These are phyloP conservation scores for Belgica antarctica DNA, from an alignment of 2,888 invertebrate genomes.

Conservation along the genomic window DNA sequence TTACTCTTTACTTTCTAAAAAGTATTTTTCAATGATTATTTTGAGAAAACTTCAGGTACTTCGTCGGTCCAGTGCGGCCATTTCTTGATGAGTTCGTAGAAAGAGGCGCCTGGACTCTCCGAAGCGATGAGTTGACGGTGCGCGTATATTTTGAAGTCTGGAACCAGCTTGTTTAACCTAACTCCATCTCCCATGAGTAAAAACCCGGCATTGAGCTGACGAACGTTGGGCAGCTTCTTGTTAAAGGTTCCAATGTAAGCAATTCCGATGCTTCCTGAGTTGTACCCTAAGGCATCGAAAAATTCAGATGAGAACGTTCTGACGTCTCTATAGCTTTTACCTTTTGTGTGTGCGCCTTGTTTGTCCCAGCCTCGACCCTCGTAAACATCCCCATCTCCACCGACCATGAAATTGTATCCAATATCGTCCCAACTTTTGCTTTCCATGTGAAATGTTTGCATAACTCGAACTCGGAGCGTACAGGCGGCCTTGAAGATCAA, in stretches of 20 bases:
- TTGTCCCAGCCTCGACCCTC: slow-evolving; percentile 72
- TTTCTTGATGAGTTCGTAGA: slow-evolving; percentile 63
- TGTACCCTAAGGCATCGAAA: slow-evolving; percentile 56
- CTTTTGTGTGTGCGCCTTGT: slow-evolving; percentile 68
- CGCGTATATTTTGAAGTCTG: slow-evolving; percentile 66
- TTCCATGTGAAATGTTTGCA: slow-evolving; percentile 71
- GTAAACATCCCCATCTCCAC: slow-evolving; percentile 74
- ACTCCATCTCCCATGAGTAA: slow-evolving; percentile 65
- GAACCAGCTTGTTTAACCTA: slow-evolving; percentile 59
- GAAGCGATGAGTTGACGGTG: slow-evolving; percentile 67
- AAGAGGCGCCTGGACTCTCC: slow-evolving; percentile 66
- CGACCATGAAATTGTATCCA: slow-evolving; percentile 74
- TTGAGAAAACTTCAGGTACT: background rate
- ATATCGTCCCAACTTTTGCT: slow-evolving; percentile 66
- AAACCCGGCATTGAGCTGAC: slow-evolving; percentile 62
- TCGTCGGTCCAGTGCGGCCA: slow-evolving; percentile 64
- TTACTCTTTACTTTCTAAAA: background rate
- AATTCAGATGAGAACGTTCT: background rate
- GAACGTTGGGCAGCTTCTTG: slow-evolving; percentile 56
- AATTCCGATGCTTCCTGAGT: slow-evolving; percentile 66
- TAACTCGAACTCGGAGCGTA: slow-evolving; percentile 60
- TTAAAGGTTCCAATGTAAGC: slow-evolving; percentile 73
- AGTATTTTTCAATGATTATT: background rate
- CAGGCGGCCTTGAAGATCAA: slow-evolving; percentile 61
- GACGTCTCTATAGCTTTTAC: slow-evolving; percentile 42